Percentiles rank a stretch among this genome's conserved stretches.
These are phyloP conservation scores for Pseudoips prasinana DNA, from an alignment of 2,888 invertebrate species.

Conservation along the genomic window DNA sequence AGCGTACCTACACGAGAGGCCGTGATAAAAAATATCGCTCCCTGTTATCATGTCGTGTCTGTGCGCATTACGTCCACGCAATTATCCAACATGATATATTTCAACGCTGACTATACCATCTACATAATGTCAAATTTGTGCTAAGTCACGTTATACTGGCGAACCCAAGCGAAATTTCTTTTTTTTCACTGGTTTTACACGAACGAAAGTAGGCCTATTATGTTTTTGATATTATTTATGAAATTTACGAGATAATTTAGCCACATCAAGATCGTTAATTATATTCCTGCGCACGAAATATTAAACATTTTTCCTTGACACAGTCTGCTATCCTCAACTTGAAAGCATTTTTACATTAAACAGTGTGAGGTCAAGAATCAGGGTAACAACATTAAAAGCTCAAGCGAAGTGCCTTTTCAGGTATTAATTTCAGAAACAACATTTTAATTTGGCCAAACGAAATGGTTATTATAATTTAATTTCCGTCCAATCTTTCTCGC, in stretches of 20 bases:
- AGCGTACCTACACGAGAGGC: too few relatives aligned
- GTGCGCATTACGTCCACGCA: constrained; percentile 21
- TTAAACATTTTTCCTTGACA: too few relatives aligned
- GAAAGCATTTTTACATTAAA: constrained; percentile 6
- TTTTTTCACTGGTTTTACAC: constrained; percentile 11
- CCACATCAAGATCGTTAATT: constrained; percentile 14
- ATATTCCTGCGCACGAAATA: constrained; percentile 9
- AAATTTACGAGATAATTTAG: constrained; percentile 10
- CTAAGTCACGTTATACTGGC: constrained; percentile 19
- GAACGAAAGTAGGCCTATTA: constrained; percentile 5
- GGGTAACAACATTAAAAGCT: constrained; percentile 22
- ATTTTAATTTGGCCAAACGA: constrained; percentile 14
- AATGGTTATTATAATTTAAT: constrained; percentile 20
- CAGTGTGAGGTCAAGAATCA: constrained; percentile 6
- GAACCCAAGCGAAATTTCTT: constrained; percentile 10
- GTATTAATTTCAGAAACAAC: constrained; percentile 14
- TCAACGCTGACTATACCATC: constrained; percentile 22
- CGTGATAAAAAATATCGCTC: too few relatives aligned
- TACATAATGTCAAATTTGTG: constrained; percentile 19
- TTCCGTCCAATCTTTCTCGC: constrained; percentile 11
- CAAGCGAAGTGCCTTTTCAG: constrained; percentile 11
- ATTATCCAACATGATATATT: too few relatives aligned
- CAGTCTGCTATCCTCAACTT: too few relatives aligned
- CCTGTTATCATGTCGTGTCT: too few relatives aligned
- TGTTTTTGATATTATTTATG: constrained; percentile 9